phyloP scores from a whole-genome alignment of 2,113 vertebrate genomes.

The Tragelaphus strepsiceros region DNA sequence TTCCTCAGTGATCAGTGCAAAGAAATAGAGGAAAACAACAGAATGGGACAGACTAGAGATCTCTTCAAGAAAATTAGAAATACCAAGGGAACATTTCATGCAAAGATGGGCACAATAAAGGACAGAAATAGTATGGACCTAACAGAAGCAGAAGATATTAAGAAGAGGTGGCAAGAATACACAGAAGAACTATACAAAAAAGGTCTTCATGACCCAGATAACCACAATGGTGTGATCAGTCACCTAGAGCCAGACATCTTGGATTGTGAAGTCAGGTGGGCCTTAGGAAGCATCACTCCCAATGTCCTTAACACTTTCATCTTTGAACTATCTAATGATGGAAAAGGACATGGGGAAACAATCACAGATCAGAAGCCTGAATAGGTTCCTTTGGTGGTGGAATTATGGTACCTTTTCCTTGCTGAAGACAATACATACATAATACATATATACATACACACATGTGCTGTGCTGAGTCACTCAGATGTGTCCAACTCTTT shows the following conservation, averaged over 20 bases:
- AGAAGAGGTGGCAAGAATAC: not conserved
- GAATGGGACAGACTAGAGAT: not conserved
- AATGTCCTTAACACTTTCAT: not conserved
- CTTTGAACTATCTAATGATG: not conserved
- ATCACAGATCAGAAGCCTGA: not conserved
- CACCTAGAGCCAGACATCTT: not conserved
- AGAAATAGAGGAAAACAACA: not conserved
- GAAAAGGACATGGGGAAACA: not conserved
- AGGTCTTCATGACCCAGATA: not conserved
- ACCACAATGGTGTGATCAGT: not conserved
- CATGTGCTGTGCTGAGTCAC: not conserved
- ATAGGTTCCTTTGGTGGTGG: not conserved
- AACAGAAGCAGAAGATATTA: not conserved
- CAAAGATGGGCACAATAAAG: not conserved
- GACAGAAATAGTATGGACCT: not conserved
- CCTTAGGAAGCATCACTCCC: not conserved
- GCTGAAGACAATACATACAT: not conserved
- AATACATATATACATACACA: not conserved
- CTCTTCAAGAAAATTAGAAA: not conserved
- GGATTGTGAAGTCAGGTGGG: not conserved
- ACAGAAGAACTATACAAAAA: not conserved
- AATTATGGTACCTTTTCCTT: not conserved
- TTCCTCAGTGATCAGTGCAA: not conserved
- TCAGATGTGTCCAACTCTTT: not conserved
- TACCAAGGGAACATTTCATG: not conserved